Evolutionary conservation across 1,140 invertebrate genomes (phyloP), one percentile per base, ranked within the genome.

Genomic region (Chionoecetes opilio): DNA sequence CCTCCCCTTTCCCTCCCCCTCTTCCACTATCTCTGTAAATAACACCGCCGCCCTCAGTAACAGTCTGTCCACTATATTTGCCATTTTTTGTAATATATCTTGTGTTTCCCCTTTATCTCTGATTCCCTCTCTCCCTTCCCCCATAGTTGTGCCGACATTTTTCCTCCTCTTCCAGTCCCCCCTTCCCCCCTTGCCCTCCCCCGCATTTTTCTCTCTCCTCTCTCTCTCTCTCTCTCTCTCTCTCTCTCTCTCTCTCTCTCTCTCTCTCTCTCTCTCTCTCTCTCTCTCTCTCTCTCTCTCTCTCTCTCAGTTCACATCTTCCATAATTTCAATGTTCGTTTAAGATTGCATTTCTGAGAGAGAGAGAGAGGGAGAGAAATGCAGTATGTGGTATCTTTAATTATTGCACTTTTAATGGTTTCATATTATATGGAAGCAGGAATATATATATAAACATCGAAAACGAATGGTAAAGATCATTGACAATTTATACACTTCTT

Each of bases 31-130:
- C 63, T 26, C 21, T 75, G 63, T 75, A 75, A 75, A 75, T 75
- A 75, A 75, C 63, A 75, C 21, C 63, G 14, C 5, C 41, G 63
- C 63, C 63, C 63, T 75, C 63, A 75, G 63, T 75, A 75, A 75
- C 63, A n/a, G 63, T 75, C 63, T 75, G 63, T 75, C 63, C 63
- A 75, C 63, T 75, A 75, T 75, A 75, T 75, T 75, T 75, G 63
- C 63, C 63, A 75, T 75, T 75, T 75, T 75, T 75, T 75, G 63
- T 75, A 75, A 75, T 75, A 75, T 75, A 75, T 75, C 63, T 75
- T 75, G 63, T 75, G 63, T 75, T n/a, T 75, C 63, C 63, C 63
- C 63, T 75, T 75, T 75, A 75, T 75, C 63, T 75, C 63, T 75
- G 63, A 75, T 75, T 75, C 63, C n/a, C 63, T 75, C 63, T 75